Percentiles rank a stretch among this genome's conserved stretches.
Evolutionary conservation across 53 echinoderm and acorn worm species (phyloP).

Genomic region (Paracentrotus lividus): DNA sequence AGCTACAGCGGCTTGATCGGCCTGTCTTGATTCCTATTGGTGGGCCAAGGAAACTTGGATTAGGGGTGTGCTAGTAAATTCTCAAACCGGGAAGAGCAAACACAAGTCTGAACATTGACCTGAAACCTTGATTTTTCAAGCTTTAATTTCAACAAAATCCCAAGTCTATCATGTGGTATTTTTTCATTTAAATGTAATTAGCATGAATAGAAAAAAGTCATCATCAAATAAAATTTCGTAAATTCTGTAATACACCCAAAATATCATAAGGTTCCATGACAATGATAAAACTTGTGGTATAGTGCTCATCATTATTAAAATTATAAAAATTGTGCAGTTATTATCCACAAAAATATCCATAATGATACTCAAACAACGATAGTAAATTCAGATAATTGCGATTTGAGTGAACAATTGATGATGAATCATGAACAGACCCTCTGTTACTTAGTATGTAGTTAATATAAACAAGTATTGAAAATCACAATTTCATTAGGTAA

Average conservation of each 20-base stretch:
- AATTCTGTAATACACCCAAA: not conserved
- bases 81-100: not conserved
- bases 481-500: not conserved
- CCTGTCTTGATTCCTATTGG: conserved; percentile 40
- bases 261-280: not conserved
- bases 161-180: no score
- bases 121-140: no score
- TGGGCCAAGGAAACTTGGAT: not conserved
- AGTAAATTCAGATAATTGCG: not conserved
- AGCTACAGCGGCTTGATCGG: conserved; percentile 57
- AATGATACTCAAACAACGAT: not conserved
- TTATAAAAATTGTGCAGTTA: not conserved
- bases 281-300: not conserved
- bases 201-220: no score
- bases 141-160: no score
- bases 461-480: not conserved
- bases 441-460: conserved; percentile 25
- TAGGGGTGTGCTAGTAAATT: not conserved
- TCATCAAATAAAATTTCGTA: no score
- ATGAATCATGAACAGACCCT: conserved; percentile 56
- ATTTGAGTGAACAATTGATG: not conserved
- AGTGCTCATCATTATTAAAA: not conserved
- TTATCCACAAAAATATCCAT: not conserved
- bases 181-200: no score
- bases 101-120: not conserved